A percentile compares a stretch with the other conserved stretches of the same genome.
Evolutionary conservation across 2,113 vertebrate species (phyloP).

Genomic region (Eira barbara): DNA sequence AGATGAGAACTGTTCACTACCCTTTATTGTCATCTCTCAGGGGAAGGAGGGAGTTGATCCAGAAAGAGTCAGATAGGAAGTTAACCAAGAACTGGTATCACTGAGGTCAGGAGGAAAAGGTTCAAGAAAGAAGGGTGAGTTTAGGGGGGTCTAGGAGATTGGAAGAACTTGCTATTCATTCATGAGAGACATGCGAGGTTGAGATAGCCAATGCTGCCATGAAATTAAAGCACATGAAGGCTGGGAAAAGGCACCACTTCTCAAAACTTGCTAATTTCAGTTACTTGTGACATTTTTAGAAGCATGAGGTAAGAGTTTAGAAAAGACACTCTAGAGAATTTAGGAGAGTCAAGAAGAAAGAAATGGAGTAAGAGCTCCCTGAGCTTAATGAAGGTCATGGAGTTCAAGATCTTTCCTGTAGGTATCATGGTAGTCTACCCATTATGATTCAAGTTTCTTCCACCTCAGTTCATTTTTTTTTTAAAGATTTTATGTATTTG

Average conservation of each 20-base stretch:
- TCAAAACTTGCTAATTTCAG: not conserved
- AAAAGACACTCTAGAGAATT: not conserved
- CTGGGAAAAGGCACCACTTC: not conserved
- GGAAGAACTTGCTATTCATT: not conserved
- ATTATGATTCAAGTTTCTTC: not conserved
- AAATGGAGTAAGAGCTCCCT: not conserved
- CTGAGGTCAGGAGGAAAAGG: not conserved
- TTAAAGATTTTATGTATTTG: not conserved
- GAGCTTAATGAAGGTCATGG: not conserved
- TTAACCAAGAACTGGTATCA: not conserved
- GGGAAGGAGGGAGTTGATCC: not conserved
- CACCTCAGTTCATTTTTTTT: not conserved
- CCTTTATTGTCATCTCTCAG: not conserved
- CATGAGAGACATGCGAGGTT: not conserved
- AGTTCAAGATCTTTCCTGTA: not conserved
- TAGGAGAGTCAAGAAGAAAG: not conserved
- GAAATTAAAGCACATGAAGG: not conserved
- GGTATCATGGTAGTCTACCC: not conserved
- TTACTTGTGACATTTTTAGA: not conserved
- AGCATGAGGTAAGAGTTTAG: not conserved
- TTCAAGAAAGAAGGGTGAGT: not conserved
- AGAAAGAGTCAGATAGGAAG: not conserved
- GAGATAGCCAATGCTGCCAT: accelerated
- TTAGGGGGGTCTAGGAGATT: not conserved
- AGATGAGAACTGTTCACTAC: not conserved